Conservation (phyloP, 2,888 invertebrate genomes). For the Cantharis rufa region DNA sequence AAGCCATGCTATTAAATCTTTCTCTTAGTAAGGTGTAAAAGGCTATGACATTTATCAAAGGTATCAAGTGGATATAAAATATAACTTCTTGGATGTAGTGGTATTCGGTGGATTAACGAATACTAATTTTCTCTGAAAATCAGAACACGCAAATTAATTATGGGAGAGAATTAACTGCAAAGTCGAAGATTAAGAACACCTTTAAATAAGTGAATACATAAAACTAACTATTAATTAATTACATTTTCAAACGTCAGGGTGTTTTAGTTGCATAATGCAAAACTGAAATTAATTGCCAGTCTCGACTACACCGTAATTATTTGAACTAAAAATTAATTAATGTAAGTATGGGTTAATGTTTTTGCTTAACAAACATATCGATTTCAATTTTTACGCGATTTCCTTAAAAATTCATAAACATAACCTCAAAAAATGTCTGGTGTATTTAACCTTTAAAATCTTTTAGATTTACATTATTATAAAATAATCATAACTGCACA, state of each 20-base stretch:
- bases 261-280: background rate
- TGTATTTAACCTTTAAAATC: too few species aligned
- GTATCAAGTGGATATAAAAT: constrained; percentile 1
- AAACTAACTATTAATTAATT: background rate
- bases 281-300: background rate
- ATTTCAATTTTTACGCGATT: background rate
- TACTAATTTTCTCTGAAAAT: background rate
- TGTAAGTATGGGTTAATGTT: background rate
- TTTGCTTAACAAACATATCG: background rate
- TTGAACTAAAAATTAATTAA: background rate
- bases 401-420: background rate
- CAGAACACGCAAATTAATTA: background rate
- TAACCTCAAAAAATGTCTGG: background rate
- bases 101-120: background rate
- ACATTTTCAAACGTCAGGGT: background rate
- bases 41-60: background rate
- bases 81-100: background rate
- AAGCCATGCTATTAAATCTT: background rate
- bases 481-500: too few species aligned
- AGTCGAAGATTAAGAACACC: background rate
- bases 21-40: background rate
- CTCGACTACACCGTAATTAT: background rate
- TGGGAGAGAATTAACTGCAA: background rate
- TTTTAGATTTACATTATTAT: background rate
- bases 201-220: background rate